Evolutionary conservation across 2,888 invertebrate species (phyloP), one percentile per base, ranked within the genome.

Genomic region (Cheilosia grossa): DNA sequence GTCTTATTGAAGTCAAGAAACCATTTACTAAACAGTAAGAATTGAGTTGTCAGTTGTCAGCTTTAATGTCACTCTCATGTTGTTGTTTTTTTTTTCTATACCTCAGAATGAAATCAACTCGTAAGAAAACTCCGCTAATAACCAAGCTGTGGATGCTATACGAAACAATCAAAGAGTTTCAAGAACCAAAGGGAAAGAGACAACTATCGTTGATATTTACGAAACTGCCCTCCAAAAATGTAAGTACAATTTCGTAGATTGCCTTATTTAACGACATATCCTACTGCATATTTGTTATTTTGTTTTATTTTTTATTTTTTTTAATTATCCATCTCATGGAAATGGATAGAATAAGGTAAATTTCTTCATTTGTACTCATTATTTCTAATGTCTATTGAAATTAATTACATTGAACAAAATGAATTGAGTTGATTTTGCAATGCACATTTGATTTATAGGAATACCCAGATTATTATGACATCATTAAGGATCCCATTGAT

Each of bases 401-500:
- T 42, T 3, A n/a, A 44, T n/a, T 44, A 1, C 6, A 17, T 7
- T 7, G 17, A 5, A 51, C 21, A 51, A 21, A 51, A 51, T 21
- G 6, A 10, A 21, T 51, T 21, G 9, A 51, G 10, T n/a, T n/a
- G 6, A 7, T 19, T 54, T 54, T 24, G 33, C 19, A n/a, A 44
- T 37, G 9, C n/a, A 6, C 40, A 69, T 75, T 73, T 72, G 78
- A 80, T 67, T 89, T 91, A 51, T 92, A 95, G 91, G 97, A 98
- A 90, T 98, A 98, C 92, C 99, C 99, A 0, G 98, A 98, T 90
- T 99, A 99, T 92, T 99, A 98, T 90, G 98, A 99, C 90, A 96
- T 99, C 0, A 99, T 99, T 72, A 98, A 97, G 89, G 96, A 96
- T 88, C 99, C 99, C 0, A 97, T 99, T 89, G 99, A 99, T 91